Evolutionary conservation across 2,113 vertebrate species (phyloP).

Genomic region (Nyctibius bracteatus): DNA sequence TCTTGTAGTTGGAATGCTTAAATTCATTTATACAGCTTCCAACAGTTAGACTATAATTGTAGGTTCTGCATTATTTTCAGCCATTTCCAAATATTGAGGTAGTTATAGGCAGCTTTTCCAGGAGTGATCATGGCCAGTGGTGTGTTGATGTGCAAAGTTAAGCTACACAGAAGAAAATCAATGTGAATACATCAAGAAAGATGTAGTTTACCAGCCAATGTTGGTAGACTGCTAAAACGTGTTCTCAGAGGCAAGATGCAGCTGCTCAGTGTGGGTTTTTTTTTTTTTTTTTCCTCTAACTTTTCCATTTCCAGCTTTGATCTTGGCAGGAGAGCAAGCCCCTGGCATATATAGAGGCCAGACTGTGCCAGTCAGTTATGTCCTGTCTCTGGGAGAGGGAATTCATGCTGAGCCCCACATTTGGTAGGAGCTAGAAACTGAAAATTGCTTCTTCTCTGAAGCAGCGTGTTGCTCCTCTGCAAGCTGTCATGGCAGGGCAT

Average conservation of each 20-base stretch:
- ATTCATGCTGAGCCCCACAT: neutral
- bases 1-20: neutral
- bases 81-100: neutral
- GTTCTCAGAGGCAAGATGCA: neutral
- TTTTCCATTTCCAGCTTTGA: constrained; percentile 2
- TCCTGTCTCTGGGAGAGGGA: neutral
- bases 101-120: neutral
- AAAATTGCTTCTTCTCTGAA: neutral
- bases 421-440: neutral
- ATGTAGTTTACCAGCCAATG: neutral
- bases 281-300: too few relatives aligned
- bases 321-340: neutral
- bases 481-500: neutral
- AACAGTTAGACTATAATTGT: neutral
- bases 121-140: neutral
- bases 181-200: neutral
- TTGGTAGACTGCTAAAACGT: neutral
- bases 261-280: neutral
- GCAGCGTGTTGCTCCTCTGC: neutral
- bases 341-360: neutral
- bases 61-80: neutral
- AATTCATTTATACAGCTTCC: neutral
- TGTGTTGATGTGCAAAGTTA: neutral
- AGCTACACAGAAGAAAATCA: neutral
- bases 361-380: neutral